Base-by-base conservation (phyloP, 2,113 vertebrate species). In the Paedocypris sp. region DNA sequence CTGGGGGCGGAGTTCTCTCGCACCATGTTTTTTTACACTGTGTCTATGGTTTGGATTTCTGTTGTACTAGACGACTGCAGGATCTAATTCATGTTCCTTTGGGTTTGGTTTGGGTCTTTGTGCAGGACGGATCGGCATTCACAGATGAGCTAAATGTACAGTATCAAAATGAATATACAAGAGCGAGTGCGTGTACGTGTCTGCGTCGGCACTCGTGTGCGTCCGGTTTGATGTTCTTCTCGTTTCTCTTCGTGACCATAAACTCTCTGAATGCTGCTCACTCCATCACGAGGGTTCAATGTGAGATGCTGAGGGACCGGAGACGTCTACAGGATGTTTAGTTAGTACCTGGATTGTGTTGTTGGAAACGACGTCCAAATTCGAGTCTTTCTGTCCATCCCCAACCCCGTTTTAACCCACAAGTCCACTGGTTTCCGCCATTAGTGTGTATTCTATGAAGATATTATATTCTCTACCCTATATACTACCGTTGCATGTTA, bases 1-100 rank as follows among this genome's bases (percentile, higher is more conserved):
- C 79, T 75, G 80, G 79, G 83, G 88, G 92, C 89, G 88, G 85
- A 87, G 80, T 86, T 93, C 88, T 94, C 90, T 92, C 91, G 89
- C 90, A 87, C 87, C 86, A 88, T 63, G 78, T 96, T 98, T 96
- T 38, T 98, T 92, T 96, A 96, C 91, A 92, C 91, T 93, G 92
- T 94, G 92, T 94, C 92, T 89, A 88, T 87, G 87, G 89, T 93
- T 86, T 85, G 82, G 78, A 84, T 88, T 88, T 86, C 82, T 86
- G 88, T 93, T 92, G 89, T 91, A 90, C 87, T 92, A 90, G 91
- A 90, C 89, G 89, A 86, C 84, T 87, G 86, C 84, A 85, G 87
- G 86, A 86, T 84, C 87, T 90, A 87, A 82, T 85, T 87, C 78
- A 82, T 80, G 81, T 73, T 76, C 63, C 48, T 79, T 79, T 73